A percentile compares a stretch with the other conserved stretches of the same genome.
phyloP scores from a whole-genome alignment of 2,797 vertebrate genomes.

The Ctenochaetus hawaiiensis region DNA sequence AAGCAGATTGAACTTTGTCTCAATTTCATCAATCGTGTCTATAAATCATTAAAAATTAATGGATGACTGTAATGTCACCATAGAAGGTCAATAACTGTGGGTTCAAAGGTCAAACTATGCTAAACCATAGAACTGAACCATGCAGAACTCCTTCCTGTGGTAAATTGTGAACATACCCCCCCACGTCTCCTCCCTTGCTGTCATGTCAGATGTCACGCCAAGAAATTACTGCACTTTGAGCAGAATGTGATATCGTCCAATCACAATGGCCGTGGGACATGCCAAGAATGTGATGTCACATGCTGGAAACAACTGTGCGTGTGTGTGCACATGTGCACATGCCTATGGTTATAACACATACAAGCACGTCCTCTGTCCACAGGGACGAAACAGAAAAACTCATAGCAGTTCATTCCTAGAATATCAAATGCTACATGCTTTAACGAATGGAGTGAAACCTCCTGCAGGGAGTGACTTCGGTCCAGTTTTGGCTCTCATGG shows the following conservation, averaged over 20 bases:
- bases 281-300: slow-evolving; percentile 62
- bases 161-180: slow-evolving; percentile 28
- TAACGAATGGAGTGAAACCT: slow-evolving; percentile 33
- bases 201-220: slow-evolving; percentile 60
- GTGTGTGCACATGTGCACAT: slow-evolving; percentile 18
- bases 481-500: slow-evolving; percentile 20
- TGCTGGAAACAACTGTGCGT: slow-evolving; percentile 55
- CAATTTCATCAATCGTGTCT: background rate
- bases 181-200: slow-evolving; percentile 27
- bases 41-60: too few relatives aligned
- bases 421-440: background rate
- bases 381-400: background rate
- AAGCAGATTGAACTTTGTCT: slow-evolving; percentile 17
- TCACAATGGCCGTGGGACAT: slow-evolving; percentile 47
- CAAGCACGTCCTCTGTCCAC: background rate
- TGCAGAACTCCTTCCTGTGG: slow-evolving; percentile 3
- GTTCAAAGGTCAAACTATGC: slow-evolving; percentile 10
- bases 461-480: slow-evolving; percentile 16
- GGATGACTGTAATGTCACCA: background rate
- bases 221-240: slow-evolving; percentile 44
- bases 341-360: background rate
- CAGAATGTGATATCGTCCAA: slow-evolving; percentile 54
- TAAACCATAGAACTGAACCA: slow-evolving; percentile 5
- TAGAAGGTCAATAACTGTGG: slow-evolving; percentile 11
- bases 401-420: slow-evolving; percentile 6